Evolutionary conservation across 2,888 invertebrate species (phyloP), one percentile per base, ranked within the genome.

Genomic region (Eupithecia exiguata): DNA sequence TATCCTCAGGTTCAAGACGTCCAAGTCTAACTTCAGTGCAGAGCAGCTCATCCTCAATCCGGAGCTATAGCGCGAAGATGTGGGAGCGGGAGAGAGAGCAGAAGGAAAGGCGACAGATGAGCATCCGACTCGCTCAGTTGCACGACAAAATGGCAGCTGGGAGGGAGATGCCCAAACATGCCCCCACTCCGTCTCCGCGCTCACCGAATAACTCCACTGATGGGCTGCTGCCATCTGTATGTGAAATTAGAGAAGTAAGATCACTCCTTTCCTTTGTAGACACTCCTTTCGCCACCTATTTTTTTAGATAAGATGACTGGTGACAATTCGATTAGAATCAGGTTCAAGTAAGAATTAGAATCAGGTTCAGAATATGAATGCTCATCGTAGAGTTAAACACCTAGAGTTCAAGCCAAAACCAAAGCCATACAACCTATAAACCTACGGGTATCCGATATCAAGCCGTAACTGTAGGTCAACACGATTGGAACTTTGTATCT

Each of bases 1-100:
- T 21, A 35, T 74, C 81, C 79, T n/a, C 92, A 97, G 97, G 97
- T 95, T 97, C 97, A 88, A 95, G 97, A 95, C 96, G 97, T 95
- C 97, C 97, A 94, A 97, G 97, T 95, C 94, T 97, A 95, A 97
- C 96, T 81, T 98, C 97, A 79, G 95, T 98, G 84, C 97, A 98
- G 89, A 97, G 97, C 95, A 97, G 96, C 88, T 96, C 96, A 83
- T 97, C 97, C 77, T 98, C 97, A 69, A 96, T 97, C 79, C 96
- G 97, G 87, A 97, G 97, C 91, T 97, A 97, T 92, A 97, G 97
- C 87, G 95, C 97, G 82, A 96, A 96, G 88, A 95, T 97, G 78
- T 97, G 97, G 91, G 98, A 98, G 88, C 95, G 96, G 82, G 98
- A 98, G 86, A 92, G 97, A 74, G 97, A 97, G 87, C 97, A 97